A percentile compares a stretch with the other conserved stretches of the same genome.
Conservation (phyloP, 2,888 invertebrate genomes). For the Cryptophagus acutangulus region DNA sequence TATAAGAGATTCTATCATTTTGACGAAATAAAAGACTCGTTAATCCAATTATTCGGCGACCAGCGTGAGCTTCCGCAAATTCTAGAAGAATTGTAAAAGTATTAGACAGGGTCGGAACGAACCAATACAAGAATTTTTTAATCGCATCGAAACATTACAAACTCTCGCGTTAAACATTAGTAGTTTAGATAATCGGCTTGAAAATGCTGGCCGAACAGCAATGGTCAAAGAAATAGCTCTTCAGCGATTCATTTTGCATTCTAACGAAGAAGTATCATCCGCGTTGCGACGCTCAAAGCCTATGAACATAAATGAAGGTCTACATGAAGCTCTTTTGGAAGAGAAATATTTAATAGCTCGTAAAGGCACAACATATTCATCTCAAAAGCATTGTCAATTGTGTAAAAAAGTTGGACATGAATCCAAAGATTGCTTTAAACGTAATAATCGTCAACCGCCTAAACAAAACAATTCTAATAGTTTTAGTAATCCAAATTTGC, state of each 20-base stretch:
- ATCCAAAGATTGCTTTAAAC: conserved; percentile 4
- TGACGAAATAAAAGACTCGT: background rate
- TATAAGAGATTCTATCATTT: background rate
- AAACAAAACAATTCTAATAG: background rate
- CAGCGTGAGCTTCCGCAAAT: background rate
- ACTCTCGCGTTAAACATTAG: background rate
- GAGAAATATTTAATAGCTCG: conserved; percentile 10
- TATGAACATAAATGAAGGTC: conserved; percentile 5
- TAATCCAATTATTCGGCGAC: background rate
- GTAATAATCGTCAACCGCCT: background rate
- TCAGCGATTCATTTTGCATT: conserved; percentile 6
- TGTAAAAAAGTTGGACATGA: conserved; percentile 1
- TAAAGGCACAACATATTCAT: background rate
- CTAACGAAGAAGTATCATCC: background rate
- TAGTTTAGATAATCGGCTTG: background rate
- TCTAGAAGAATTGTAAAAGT: background rate
- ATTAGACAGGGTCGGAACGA: background rate
- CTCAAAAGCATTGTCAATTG: background rate
- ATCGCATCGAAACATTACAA: conserved; percentile 3
- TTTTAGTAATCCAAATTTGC: conserved; percentile 2
- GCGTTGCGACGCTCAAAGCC: conserved; percentile 10
- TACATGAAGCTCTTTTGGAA: conserved; percentile 8
- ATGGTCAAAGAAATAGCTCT: conserved; percentile 3
- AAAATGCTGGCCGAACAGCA: background rate
- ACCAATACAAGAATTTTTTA: conserved; percentile 4